Conservation (phyloP, 1,140 invertebrate genomes). For the Panulirus ornatus region DNA sequence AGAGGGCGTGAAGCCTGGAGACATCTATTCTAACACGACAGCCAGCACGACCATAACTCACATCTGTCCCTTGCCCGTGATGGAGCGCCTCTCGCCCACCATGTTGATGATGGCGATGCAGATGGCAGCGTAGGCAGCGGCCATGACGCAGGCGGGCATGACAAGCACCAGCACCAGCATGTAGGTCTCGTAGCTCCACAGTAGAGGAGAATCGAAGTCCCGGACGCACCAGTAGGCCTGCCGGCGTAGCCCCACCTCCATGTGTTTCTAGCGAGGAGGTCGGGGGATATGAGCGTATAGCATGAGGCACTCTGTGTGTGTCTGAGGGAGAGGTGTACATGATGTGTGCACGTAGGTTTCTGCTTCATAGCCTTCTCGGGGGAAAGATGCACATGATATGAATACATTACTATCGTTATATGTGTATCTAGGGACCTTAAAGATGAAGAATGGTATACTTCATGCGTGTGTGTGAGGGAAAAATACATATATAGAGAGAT, state of each 20-base stretch:
- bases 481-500: no score
- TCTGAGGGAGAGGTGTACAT: no score
- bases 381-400: no score
- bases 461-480: no score
- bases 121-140: slow-evolving; percentile 83
- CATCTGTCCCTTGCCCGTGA: slow-evolving; percentile 61
- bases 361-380: no score
- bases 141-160: slow-evolving; percentile 84
- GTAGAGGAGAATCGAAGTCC: slow-evolving; percentile 79
- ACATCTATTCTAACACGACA: no score
- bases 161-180: slow-evolving; percentile 84
- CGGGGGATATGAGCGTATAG: background rate
- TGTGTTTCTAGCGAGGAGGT: slow-evolving; percentile 79
- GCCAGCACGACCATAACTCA: background rate
- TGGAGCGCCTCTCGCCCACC: slow-evolving; percentile 27
- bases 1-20: background rate
- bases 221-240: slow-evolving; percentile 83
- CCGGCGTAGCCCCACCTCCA: slow-evolving; percentile 80
- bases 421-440: no score
- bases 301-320: no score
- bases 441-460: no score
- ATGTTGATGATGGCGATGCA: slow-evolving; percentile 42
- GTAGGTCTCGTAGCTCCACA: slow-evolving; percentile 84
- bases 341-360: no score
- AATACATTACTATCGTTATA: no score